Evolutionary conservation across 2,797 vertebrate genomes (phyloP).

Genomic region (Sebastiscus tertius): DNA sequence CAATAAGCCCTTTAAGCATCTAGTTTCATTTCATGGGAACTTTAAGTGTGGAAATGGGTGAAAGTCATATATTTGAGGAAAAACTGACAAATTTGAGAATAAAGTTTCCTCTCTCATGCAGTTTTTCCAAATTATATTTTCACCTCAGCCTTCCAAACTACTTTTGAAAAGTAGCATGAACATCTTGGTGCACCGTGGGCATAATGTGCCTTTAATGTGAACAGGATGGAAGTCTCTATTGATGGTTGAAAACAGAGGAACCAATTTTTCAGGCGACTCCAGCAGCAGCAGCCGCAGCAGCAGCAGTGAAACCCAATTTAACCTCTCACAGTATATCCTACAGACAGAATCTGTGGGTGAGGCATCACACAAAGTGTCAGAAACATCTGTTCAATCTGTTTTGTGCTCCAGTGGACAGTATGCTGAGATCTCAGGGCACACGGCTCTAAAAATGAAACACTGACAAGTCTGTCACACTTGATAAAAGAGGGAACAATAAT

Average conservation of each 20-base stretch:
- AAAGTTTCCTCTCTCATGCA: background rate
- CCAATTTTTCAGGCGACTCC: conserved; percentile 29
- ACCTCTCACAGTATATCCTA: conserved; percentile 39
- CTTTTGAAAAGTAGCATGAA: background rate
- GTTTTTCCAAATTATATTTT: background rate
- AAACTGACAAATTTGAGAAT: background rate
- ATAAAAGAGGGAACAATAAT: conserved; percentile 68
- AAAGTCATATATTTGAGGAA: background rate
- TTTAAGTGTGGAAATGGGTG: background rate
- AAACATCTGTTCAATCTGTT: conserved; percentile 75
- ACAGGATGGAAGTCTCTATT: conserved; percentile 25
- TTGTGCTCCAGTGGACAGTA: conserved; percentile 64
- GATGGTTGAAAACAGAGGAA: conserved; percentile 25
- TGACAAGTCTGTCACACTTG: conserved; percentile 73
- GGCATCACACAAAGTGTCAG: conserved; percentile 64
- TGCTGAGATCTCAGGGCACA: conserved; percentile 57
- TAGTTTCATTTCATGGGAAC: background rate
- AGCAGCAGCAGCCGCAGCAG: conserved; percentile 10
- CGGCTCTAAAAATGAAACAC: conserved; percentile 58
- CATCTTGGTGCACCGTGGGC: background rate
- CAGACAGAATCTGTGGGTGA: conserved; percentile 38
- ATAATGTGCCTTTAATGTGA: conserved; percentile 7
- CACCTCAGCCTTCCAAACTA: background rate
- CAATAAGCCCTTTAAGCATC: too few relatives aligned
- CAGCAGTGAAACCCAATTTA: conserved; percentile 46